Percentiles rank a stretch among this genome's conserved stretches.
Conservation (phyloP, 2,113 vertebrate genomes). For the Pycnonotus jocosus region DNA sequence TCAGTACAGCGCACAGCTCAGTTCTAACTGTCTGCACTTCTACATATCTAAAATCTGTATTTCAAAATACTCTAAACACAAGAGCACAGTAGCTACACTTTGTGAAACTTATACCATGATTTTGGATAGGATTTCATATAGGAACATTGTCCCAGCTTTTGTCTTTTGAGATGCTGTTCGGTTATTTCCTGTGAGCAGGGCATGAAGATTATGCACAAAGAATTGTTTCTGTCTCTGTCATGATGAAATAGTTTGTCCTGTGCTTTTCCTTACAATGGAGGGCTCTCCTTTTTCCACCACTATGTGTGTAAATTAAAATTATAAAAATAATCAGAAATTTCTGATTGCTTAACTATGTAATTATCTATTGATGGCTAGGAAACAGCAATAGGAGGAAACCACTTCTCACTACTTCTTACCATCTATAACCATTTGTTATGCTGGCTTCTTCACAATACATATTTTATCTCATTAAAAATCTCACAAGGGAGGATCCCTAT, state of each 20-base stretch:
- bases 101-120: neutral
- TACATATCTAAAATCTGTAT: neutral
- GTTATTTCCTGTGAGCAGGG: neutral
- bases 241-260: neutral
- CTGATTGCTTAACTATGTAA: neutral
- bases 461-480: neutral
- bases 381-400: neutral
- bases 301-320: neutral
- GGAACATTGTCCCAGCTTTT: neutral
- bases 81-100: neutral
- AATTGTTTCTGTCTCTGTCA: neutral
- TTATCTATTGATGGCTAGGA: neutral
- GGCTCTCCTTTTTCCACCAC: neutral
- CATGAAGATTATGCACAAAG: neutral
- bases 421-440: neutral
- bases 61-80: neutral
- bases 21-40: neutral
- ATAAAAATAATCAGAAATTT: neutral
- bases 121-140: neutral
- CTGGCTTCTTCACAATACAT: neutral
- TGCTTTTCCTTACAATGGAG: neutral
- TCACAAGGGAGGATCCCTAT: neutral
- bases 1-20: neutral
- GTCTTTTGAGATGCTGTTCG: neutral
- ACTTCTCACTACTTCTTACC: neutral